These are phyloP conservation scores for Catalaphyllia jardinei DNA, from an alignment of 64 coral and sea anemone genomes.

Conservation along the genomic window DNA sequence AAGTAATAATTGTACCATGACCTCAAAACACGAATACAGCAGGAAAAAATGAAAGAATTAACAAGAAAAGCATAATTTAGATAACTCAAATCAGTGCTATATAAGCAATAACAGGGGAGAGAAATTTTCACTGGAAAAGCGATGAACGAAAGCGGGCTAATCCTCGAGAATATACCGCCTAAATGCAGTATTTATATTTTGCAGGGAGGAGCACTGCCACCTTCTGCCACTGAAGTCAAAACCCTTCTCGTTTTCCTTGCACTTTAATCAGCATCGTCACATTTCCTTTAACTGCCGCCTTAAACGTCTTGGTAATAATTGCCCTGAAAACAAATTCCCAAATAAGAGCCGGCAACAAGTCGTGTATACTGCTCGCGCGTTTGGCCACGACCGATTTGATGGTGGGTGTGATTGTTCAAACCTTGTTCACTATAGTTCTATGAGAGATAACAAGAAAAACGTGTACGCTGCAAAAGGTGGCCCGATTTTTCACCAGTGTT, in stretches of 20 bases:
- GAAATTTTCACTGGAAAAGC: too few species aligned
- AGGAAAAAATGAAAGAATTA: too few species aligned
- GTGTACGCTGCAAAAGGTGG: background rate
- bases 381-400: background rate
- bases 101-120: too few species aligned
- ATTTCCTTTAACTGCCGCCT: background rate
- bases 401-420: background rate
- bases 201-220: background rate
- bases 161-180: too few species aligned
- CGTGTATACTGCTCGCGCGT: background rate
- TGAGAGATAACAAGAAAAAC: background rate
- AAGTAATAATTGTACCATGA: too few species aligned
- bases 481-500: background rate
- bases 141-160: too few species aligned
- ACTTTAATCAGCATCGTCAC: background rate
- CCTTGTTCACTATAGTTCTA: background rate
- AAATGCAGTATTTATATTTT: too few species aligned
- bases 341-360: background rate
- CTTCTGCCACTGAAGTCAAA: background rate
- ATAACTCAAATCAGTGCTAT: too few species aligned
- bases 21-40: too few species aligned
- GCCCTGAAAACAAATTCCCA: background rate
- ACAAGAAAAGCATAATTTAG: too few species aligned
- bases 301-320: conserved; percentile 18
- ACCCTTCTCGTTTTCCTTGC: background rate